These are phyloP conservation scores for Phalacrocorax carbo DNA, from an alignment of 2,113 vertebrate species.

Conservation along the genomic window DNA sequence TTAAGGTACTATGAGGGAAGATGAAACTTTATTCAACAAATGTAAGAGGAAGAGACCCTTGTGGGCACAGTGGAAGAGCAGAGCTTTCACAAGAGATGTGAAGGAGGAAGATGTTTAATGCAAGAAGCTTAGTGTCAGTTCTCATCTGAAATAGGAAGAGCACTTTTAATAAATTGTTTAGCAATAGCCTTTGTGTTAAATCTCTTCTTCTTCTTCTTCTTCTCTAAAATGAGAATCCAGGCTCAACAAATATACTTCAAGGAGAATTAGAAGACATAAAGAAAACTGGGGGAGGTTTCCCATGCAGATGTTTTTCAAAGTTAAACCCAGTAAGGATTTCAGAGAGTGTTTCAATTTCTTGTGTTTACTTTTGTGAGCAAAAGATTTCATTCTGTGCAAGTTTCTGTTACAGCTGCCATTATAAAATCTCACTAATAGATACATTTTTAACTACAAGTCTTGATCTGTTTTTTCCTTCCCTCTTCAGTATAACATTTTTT, in stretches of 20 bases:
- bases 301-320: background rate
- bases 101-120: background rate
- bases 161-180: background rate
- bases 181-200: background rate
- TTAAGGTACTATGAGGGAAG: background rate
- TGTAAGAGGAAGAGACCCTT: background rate
- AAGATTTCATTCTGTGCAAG: background rate
- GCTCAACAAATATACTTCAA: background rate
- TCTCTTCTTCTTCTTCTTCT: background rate
- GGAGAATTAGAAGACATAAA: background rate
- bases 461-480: background rate
- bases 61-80: background rate
- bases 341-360: background rate
- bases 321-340: background rate
- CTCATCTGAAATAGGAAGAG: background rate
- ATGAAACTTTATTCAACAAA: background rate
- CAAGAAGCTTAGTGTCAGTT: background rate
- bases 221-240: background rate
- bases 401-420: background rate
- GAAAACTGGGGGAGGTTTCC: rapidly evolving
- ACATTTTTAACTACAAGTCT: background rate
- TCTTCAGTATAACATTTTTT: background rate
- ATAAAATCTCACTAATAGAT: background rate
- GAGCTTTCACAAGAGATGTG: background rate
- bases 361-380: background rate